phyloP scores from a whole-genome alignment of 2,113 vertebrate genomes.

The Cynopterus brachyotis region DNA sequence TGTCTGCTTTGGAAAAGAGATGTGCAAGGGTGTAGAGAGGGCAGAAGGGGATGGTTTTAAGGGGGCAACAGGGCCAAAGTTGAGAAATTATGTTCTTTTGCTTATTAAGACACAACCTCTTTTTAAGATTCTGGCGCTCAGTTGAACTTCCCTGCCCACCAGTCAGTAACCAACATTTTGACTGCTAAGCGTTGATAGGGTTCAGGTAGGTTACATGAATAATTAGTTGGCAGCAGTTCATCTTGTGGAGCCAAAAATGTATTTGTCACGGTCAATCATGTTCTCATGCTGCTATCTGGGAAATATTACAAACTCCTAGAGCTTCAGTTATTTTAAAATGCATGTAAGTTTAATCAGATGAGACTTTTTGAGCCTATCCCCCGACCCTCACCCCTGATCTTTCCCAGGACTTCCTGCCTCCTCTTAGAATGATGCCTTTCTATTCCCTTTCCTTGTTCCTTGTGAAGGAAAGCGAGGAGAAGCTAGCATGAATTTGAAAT shows the following conservation, averaged over 20 bases:
- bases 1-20: conserved; percentile 24
- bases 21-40: not conserved
- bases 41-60: not conserved
- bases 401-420: not conserved
- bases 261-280: not conserved
- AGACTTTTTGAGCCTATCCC: not conserved
- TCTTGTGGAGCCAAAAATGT: not conserved
- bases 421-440: not conserved
- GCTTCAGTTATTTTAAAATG: not conserved
- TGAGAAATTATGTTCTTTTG: not conserved
- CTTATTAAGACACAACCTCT: not conserved
- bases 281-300: not conserved
- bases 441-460: not conserved
- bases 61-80: not conserved
- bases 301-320: not conserved
- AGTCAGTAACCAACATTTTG: not conserved
- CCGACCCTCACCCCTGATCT: accelerated
- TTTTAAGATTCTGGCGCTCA: not conserved
- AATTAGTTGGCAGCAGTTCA: not conserved
- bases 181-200: not conserved
- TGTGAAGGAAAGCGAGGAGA: not conserved
- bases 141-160: not conserved
- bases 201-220: not conserved
- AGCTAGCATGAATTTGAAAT: not conserved
- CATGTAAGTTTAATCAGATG: not conserved